Evolutionary conservation across 2,888 invertebrate species (phyloP).

Genomic region (Agonopterix alstromeriana): DNA sequence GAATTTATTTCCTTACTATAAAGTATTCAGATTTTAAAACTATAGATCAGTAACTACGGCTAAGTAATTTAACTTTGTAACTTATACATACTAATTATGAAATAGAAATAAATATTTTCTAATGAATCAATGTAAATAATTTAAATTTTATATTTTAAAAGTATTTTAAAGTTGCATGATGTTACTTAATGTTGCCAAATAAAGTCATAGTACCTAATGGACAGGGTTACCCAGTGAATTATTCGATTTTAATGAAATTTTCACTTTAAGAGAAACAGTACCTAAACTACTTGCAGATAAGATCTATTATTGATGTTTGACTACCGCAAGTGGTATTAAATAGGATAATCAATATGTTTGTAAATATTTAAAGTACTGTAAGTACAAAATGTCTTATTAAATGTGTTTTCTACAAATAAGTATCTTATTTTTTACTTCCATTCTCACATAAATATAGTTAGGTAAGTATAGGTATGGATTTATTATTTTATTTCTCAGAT

Average conservation of each 20-base stretch:
- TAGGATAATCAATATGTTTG: slow-evolving; percentile 15
- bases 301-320: too few relatives aligned
- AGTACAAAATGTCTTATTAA: slow-evolving; percentile 48
- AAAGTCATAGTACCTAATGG: slow-evolving; percentile 18
- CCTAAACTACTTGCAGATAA: too few relatives aligned
- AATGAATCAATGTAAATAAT: slow-evolving; percentile 2
- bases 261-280: neutral
- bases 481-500: too few relatives aligned
- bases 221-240: slow-evolving; percentile 32
- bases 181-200: slow-evolving; percentile 43
- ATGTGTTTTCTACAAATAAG: slow-evolving; percentile 37
- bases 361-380: slow-evolving; percentile 50
- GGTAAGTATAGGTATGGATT: too few relatives aligned
- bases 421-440: too few relatives aligned
- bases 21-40: too few relatives aligned
- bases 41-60: too few relatives aligned
- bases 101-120: neutral
- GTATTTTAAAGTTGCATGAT: slow-evolving; percentile 17
- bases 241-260: too few relatives aligned
- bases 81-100: neutral
- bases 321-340: too few relatives aligned
- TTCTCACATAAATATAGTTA: too few relatives aligned
- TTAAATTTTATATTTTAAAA: slow-evolving; percentile 10
- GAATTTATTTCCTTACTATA: too few relatives aligned
- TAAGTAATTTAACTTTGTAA: too few relatives aligned